Base-by-base conservation (phyloP, 2,797 vertebrate genomes). In the Merluccius polli region DNA sequence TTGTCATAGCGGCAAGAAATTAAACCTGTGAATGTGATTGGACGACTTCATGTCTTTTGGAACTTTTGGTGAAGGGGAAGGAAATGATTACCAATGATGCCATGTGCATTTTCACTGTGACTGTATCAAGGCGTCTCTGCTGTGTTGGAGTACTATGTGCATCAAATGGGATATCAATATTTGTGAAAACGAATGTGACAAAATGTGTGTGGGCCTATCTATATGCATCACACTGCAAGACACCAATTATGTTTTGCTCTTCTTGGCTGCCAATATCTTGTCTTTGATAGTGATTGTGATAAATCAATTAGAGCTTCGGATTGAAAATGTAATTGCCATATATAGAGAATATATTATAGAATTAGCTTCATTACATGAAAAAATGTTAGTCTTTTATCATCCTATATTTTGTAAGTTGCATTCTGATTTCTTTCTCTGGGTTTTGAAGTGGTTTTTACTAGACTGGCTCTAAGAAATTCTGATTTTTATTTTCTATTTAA, bases 1-100 rank as follows among this genome's bases (percentile, higher is more conserved):
- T 99, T 36, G 95, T 98, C 91, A 97, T 99, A 32, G 97, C 97
- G 2, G 97, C 98, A 73, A 95, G 97, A 92, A 98, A 98, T 87
- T 99, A 91, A 93, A 74, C 48, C 67, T 68, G 27, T 32, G 29
- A 31, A 32, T 9, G 67, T 32, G 29, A 31, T 69, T 9, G 67
- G 67, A 27, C 29, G 16, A 69, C 67, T n/a, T 30, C 29, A 31
- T 8, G 67, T 32, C 77, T 81, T 86, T 80, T 83, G 81, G 80
- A 78, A 63, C 73, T 76, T 75, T 77, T 73, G 70, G 78, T 73
- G 41, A 63, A 73, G 63, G 70, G 36, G 73, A 7, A 29, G 70
- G 41, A 85, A 78, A 79, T 73, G 44, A 63, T 77, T 84, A 78
- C 67, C n/a, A n/a, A 75, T 82, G 52, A 59, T 59, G 52, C 59